Evolutionary conservation across 2,888 invertebrate genomes (phyloP), one percentile per base, ranked within the genome.

Genomic region (Campaea margaritaria): DNA sequence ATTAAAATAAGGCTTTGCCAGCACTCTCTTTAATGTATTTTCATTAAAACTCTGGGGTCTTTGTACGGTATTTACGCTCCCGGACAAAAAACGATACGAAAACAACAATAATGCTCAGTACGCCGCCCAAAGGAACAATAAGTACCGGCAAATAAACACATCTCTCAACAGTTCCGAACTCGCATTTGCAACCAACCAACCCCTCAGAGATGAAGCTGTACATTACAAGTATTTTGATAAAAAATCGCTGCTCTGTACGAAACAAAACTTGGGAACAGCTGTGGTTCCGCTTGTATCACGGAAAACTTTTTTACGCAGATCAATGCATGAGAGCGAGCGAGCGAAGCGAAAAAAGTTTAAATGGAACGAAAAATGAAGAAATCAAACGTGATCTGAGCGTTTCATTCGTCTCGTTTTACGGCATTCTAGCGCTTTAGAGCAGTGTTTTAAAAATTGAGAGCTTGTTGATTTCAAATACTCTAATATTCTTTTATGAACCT

Each of bases 141-240:
- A 43, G 38, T 15, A 43, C 47, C 27, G 47, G 31, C 47, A 61
- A 51, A 61, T 55, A 55, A 43, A 55, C 55, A 43, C 39, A 21
- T 44, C 38, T 34, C 47, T 47, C 31, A 60, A 55, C 50, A 44
- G 50, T 60, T 59, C 51, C 38, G 13, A 61, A 61, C 60, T 61
- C 60, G 15, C 60, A 47, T 61, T 61, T 61, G 55, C 55, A 51
- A 59, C 34, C 44, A 51, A 59, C 34, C 44, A 44, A 49, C 54
- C 54, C 55, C 55, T 46, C 41, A 16, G 55, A 60, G 60, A 55
- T 55, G 50, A 28, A 55, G 50, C 49, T 31, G 49, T 59, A 59
- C 47, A 43, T 58, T 58, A 53, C 60, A 61, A 55, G 60, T 61
- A 61, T 56, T 61, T 55, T 56, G 60, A 61, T 56, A 61, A 61